Evolutionary conservation across 2,888 invertebrate species (phyloP).

Genomic region (Phalera bucephala): DNA sequence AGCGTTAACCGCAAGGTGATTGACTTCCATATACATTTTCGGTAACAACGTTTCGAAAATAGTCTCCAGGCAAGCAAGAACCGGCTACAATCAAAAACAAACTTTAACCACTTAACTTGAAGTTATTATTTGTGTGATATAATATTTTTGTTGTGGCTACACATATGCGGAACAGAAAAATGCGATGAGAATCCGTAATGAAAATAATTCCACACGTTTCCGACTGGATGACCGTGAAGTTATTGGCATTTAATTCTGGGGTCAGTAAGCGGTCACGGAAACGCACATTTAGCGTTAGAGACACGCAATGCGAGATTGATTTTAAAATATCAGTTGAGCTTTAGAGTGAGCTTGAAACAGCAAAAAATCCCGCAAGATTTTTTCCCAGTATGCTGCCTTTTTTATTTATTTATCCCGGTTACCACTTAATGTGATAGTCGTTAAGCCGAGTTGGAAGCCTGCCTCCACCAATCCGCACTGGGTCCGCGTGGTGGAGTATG

Average conservation of each 20-base stretch:
- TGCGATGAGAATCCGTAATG: slow-evolving; percentile 36
- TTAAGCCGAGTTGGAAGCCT: no score
- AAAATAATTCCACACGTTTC: slow-evolving; percentile 25
- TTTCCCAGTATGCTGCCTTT: no score
- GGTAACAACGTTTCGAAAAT: slow-evolving; percentile 43
- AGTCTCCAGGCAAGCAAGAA: slow-evolving; percentile 26
- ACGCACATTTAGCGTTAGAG: no score
- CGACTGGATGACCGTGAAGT: slow-evolving; percentile 10
- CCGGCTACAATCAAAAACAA: slow-evolving; percentile 8
- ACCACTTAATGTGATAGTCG: no score
- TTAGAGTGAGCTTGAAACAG: no score
- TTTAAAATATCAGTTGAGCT: no score
- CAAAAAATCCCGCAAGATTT: no score
- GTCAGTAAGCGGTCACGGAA: neutral
- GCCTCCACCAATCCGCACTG: no score
- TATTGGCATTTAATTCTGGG: slow-evolving; percentile 7
- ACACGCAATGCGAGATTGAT: no score
- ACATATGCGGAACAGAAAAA: slow-evolving; percentile 20
- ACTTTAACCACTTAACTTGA: neutral
- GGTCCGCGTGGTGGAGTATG: no score
- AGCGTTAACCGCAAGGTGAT: slow-evolving; percentile 44
- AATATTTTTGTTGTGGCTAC: slow-evolving; percentile 1
- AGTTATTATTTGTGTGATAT: neutral
- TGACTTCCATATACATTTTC: slow-evolving; percentile 45
- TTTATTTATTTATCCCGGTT: no score